These are phyloP conservation scores for Drosophila tani DNA, from an alignment of 1,140 invertebrate genomes.

Conservation along the genomic window DNA sequence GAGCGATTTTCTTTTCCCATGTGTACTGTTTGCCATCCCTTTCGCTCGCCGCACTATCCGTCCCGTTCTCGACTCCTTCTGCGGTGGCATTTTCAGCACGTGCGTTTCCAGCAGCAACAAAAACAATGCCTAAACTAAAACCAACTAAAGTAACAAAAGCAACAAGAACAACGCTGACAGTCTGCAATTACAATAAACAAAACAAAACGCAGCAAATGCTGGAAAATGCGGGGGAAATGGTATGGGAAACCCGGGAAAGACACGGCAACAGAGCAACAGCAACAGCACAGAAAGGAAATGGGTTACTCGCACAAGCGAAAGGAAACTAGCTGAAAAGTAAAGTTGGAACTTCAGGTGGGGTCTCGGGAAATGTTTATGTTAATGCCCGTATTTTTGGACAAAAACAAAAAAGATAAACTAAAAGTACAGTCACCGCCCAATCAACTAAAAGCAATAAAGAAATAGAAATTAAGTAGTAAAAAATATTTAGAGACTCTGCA, in stretches of 20 bases:
- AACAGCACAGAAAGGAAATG: slow-evolving; percentile 30
- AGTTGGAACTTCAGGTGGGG: slow-evolving; percentile 24
- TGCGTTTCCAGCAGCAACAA: slow-evolving; percentile 46
- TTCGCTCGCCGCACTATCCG: not conserved
- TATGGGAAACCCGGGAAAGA: slow-evolving; percentile 13
- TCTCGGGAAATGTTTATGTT: slow-evolving; percentile 29
- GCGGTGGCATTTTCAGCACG: slow-evolving; percentile 58
- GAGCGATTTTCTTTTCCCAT: not conserved
- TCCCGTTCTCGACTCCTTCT: slow-evolving; percentile 29
- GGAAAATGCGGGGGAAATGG: slow-evolving; percentile 32
- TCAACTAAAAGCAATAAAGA: not conserved
- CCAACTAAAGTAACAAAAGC: slow-evolving; percentile 22
- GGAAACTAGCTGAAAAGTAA: slow-evolving; percentile 23
- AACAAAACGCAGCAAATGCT: slow-evolving; percentile 50
- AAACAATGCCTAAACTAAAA: slow-evolving; percentile 17
- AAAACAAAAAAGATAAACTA: not conserved
- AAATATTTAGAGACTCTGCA: too few relatives aligned
- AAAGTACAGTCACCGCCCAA: slow-evolving; percentile 13
- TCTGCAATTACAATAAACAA: slow-evolving; percentile 62
- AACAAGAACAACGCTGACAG: slow-evolving; percentile 43
- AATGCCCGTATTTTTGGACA: slow-evolving; percentile 15
- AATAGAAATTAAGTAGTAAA: not conserved
- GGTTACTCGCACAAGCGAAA: slow-evolving; percentile 39
- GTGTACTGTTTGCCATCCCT: not conserved
- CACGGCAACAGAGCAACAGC: slow-evolving; percentile 5